Base-by-base conservation (phyloP, 2,888 invertebrate species). In the Mythimna pallens region DNA sequence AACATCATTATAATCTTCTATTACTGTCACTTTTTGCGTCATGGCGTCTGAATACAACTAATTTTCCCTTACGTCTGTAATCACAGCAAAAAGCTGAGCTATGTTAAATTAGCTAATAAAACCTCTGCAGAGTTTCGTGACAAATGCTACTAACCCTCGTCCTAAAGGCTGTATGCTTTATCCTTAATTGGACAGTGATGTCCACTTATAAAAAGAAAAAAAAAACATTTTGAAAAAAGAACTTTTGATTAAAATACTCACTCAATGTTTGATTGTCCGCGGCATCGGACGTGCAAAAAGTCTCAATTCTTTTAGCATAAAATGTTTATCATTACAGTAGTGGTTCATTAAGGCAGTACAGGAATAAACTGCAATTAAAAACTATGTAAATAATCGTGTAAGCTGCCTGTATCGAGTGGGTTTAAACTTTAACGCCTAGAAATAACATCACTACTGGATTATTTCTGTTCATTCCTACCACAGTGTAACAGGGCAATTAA, bases 181-280 rank as follows among this genome's bases (percentile, higher is more conserved):
- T 86, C 89, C 90, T 88, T 93, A 92, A 93, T 93, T 92, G 92
- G 90, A 90, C 76, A 87, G 83, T 86, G 75, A 76, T 84, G 85
- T 86, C 82, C 82, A 65, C 76, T 84, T 70, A 57, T 81, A 85
- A 83, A 81, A 76, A 73, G 36, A 71, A 83, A 83, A 81, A 66
- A 70, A 22, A 7, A 17, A 1, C 10, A 0, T 43, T 65, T 67
- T 47, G 58, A 63, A 58, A 52, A 66, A 76, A 64, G 22, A 58
- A 73, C 43, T 66, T 65, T 72, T 72, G 72, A 77, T 66, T 77
- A 77, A 72, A 77, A 77, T 72, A 61, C 54, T 77, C 65, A 70
- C 22, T 58, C 67, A 68, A 17, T 50, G 71, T 71, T 76, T 63
- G 62, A 52, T 76, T 34, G 34, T 57, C 55, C 17, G 63, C 58